A percentile compares a stretch with the other conserved stretches of the same genome.
Conservation (phyloP, 2,888 invertebrate genomes). For the Geotrupes spiniger region DNA sequence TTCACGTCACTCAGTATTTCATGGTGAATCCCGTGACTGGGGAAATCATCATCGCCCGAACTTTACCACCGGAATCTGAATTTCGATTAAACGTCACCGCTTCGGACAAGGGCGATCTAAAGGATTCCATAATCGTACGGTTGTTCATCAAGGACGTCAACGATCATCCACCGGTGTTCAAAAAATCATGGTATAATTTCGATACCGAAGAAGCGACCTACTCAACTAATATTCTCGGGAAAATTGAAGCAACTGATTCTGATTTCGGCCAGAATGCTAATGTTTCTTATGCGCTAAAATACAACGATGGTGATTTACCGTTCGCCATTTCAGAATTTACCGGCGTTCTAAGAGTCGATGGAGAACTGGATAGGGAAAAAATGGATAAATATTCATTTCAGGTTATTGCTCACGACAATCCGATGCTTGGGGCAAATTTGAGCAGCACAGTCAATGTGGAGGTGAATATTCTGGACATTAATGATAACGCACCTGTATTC, state of each 20-base stretch:
- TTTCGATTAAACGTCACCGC: conserved; percentile 74
- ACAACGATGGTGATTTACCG: conserved; percentile 53
- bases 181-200: conserved; percentile 79
- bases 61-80: conserved; percentile 71
- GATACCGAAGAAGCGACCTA: conserved; percentile 79
- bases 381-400: conserved; percentile 68
- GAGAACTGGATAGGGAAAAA: conserved; percentile 73
- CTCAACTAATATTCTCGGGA: conserved; percentile 67
- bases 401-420: conserved; percentile 73
- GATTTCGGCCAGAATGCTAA: conserved; percentile 80
- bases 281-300: conserved; percentile 66
- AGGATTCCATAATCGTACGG: conserved; percentile 66
- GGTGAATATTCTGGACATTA: conserved; percentile 77
- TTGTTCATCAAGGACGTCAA: conserved; percentile 78
- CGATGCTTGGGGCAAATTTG: conserved; percentile 56
- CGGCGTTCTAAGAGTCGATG: conserved; percentile 70
- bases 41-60: conserved; percentile 68
- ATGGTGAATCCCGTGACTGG: conserved; percentile 74
- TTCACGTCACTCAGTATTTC: conserved; percentile 65
- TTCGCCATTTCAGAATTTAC: conserved; percentile 69
- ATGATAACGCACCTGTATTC: conserved; percentile 80
- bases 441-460: conserved; percentile 75
- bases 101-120: conserved; percentile 70
- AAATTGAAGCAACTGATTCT: conserved; percentile 73
- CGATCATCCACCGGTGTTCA: conserved; percentile 80